Percentiles rank a stretch among this genome's conserved stretches.
phyloP scores from a whole-genome alignment of 2,888 invertebrate species.

The Geophilus truncorum region DNA sequence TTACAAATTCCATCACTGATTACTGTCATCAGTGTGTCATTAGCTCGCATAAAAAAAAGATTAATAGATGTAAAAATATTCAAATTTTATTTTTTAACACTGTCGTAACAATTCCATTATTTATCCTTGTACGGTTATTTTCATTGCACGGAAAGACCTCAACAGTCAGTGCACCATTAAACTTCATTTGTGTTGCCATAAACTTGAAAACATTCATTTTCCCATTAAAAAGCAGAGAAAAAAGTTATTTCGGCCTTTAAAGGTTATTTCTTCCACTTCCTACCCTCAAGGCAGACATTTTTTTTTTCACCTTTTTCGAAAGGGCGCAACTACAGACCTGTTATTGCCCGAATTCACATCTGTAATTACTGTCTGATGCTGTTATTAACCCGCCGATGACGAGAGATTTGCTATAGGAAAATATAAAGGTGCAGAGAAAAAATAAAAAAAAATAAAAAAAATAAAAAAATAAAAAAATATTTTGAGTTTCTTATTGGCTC shows the following conservation, averaged over 20 bases:
- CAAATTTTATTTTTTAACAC: no score
- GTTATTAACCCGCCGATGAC: not conserved
- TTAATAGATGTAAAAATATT: no score
- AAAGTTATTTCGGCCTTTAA: not conserved
- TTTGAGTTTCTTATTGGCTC: no score
- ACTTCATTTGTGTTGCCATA: not conserved
- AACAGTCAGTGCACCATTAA: not conserved
- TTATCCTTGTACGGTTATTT: no score
- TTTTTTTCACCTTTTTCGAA: not conserved
- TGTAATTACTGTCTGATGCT: constrained; percentile 12
- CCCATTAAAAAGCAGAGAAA: not conserved
- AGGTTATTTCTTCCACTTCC: not conserved
- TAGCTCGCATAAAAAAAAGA: not conserved
- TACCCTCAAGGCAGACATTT: not conserved
- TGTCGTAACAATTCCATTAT: no score
- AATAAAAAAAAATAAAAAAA: no score
- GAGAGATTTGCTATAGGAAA: not conserved
- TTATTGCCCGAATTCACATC: constrained; percentile 11
- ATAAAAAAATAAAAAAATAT: not conserved
- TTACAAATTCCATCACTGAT: not conserved
- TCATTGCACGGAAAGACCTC: no score
- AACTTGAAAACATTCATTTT: not conserved
- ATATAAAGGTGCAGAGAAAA: not conserved
- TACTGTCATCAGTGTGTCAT: not conserved
- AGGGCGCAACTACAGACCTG: not conserved